A percentile compares a stretch with the other conserved stretches of the same genome.
Conservation (phyloP, 2,888 invertebrate genomes). For the Plutella xylostella region DNA sequence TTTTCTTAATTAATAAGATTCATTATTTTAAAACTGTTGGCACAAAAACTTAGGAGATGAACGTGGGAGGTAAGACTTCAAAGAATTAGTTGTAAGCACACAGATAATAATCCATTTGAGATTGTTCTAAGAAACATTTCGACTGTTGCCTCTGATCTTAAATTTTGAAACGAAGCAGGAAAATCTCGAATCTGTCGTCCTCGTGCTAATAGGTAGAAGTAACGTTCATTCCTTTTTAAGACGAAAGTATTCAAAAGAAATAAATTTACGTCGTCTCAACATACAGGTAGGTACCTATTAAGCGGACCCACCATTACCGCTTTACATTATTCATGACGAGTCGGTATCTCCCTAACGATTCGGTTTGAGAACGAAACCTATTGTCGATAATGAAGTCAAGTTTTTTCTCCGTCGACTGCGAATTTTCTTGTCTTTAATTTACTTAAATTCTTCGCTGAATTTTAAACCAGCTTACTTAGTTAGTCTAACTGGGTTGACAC, state of each 20-base stretch:
- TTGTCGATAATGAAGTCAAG: conserved; percentile 54
- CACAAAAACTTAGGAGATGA: not conserved
- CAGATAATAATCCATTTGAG: not conserved
- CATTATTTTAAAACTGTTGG: not conserved
- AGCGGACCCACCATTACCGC: conserved; percentile 48
- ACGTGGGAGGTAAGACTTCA: not conserved
- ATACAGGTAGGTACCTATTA: conserved; percentile 49
- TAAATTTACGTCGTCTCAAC: conserved; percentile 51
- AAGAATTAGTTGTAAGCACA: not conserved
- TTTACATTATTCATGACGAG: conserved; percentile 60
- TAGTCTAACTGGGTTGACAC: too few relatives aligned
- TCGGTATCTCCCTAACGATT: conserved; percentile 56
- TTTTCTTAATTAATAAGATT: not conserved
- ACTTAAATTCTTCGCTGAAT: not conserved
- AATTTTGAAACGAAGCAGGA: conserved; percentile 1
- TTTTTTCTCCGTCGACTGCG: conserved; percentile 39
- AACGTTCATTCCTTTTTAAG: too few relatives aligned
- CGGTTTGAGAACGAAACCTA: conserved; percentile 46
- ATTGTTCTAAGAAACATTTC: too few relatives aligned
- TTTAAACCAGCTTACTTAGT: too few relatives aligned
- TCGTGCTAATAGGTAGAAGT: too few relatives aligned
- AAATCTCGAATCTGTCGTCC: too few relatives aligned
- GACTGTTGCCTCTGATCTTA: conserved; percentile 3
- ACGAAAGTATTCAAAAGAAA: conserved; percentile 38
- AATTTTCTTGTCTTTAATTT: conserved; percentile 33